phyloP scores from a whole-genome alignment of 2,113 vertebrate species.

The Puntigrus tetrazona region DNA sequence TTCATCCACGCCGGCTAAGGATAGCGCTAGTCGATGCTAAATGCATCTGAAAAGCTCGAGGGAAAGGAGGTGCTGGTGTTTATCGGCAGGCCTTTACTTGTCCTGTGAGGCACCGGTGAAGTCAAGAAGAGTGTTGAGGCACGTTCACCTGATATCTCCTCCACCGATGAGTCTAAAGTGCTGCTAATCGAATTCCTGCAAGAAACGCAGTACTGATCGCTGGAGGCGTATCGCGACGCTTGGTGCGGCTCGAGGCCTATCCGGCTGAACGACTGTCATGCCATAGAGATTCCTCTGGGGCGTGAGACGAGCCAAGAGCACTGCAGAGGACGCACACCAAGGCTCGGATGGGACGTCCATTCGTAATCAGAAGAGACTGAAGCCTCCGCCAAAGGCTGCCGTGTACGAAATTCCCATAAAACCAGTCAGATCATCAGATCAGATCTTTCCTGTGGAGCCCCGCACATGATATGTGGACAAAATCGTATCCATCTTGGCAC shows the following conservation, averaged over 20 bases:
- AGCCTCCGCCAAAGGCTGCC: neutral
- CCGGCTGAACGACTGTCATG: neutral
- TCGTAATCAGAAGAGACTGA: neutral
- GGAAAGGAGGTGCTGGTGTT: neutral
- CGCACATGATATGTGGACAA: neutral
- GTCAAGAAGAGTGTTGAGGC: neutral
- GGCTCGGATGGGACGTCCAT: neutral
- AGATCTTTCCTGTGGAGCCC: neutral
- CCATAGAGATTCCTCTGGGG: neutral
- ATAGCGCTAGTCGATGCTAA: conserved; percentile 1
- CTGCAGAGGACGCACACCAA: neutral
- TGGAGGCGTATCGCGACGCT: neutral
- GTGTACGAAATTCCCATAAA: neutral
- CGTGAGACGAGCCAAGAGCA: too few species aligned
- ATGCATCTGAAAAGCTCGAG: neutral
- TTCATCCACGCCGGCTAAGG: neutral
- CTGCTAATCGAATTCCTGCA: neutral
- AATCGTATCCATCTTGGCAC: neutral
- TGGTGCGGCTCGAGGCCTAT: neutral
- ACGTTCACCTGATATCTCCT: conserved; percentile 24
- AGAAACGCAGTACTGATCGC: neutral
- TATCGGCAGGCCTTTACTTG: neutral
- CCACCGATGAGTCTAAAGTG: neutral
- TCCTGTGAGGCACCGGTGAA: neutral
- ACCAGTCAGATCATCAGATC: neutral